Evolutionary conservation across 2,113 vertebrate genomes (phyloP), one percentile per base, ranked within the genome.

Genomic region (Halichoerus grypus): DNA sequence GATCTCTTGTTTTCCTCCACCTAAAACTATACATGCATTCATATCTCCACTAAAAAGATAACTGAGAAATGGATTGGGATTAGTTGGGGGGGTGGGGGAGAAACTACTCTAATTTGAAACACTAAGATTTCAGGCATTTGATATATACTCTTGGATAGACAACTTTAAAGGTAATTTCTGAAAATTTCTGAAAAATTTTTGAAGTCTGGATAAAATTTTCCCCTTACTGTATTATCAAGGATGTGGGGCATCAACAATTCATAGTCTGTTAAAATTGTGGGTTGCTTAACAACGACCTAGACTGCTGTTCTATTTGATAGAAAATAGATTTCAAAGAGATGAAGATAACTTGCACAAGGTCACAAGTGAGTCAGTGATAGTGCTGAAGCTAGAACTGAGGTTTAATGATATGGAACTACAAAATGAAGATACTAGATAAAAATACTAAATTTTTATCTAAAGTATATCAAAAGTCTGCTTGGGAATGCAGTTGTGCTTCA

Each of bases 361-460:
- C 51, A 88, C 4, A 14, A 49, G 74, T 16, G 11, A 91, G n/a
- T 80, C 89, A 65, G 19, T 74, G 46, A 26, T 7, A 83, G 18
- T 86, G 13, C 3, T 80, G 72, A 72, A 18, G 8, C 57, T 53
- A 93, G 26, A 71, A 84, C 46, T 26, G 31, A 90, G 59, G 15
- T 79, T 67, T 89, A 49, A 49, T 49, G 14, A 74, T 74, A 26
- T 14, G 22, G 15, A 77, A 77, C 74, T 77, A 77, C 26, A 49
- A 77, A 77, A 77, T 77, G 28, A 63, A n/a, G 59, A 55, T 80
- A 94, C 28, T 53, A 46, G 84, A 80, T 49, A 96, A 97, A 97
- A 97, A 96, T 53, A 80, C 15, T 89, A 83, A 93, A 31, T 94
- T 88, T 92, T 57, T 71, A 65, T 84, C 61, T 59, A 59, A 79